Base-by-base conservation (phyloP, 2,797 vertebrate genomes). In the Pseudomugil tenellus region DNA sequence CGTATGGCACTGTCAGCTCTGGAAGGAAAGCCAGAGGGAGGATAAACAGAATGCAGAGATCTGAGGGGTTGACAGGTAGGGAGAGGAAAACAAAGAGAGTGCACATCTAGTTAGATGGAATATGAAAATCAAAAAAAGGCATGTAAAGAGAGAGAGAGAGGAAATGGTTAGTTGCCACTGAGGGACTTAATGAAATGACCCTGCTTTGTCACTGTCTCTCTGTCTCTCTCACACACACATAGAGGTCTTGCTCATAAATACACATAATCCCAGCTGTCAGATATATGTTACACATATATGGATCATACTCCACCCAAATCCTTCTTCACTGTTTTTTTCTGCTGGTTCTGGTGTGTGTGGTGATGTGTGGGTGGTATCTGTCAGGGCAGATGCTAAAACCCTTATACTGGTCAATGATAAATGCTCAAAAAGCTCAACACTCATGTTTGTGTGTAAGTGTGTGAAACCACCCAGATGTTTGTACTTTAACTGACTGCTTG, bases 211-310 rank as follows among this genome's bases (percentile, higher is more conserved):
- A 85, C 79, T 87, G 83, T 86, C 87, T 34, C 10, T 34, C 32
- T 34, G 32, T 37, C 35, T 37, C 35, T 37, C 1, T 37, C 2
- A 39, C 6, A 0, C 17, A 6, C 56, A 39, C 67, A 73, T 57
- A 11, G 49, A 35, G 25, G 29, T 41, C 54, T 11, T 64, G 43
- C 21, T 79, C 74, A 67, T 88, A 80, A 81, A 87, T 77, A 85
- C 73, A 77, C 82, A 84, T 89, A 88, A 90, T 90, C 90, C 83
- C 0, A 58, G 74, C 84, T 92, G 91, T 89, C 84, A 90, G 67
- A 85, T 89, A 70, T 79, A 79, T 51, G 78, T 77, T 83, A 72
- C 79, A 87, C 80, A 79, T 41, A 76, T 82, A 90, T 89, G 81
- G 83, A 91, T 90, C 86, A 87, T 58, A 73, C 67, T 86, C 75